Evolutionary conservation across 2,113 vertebrate genomes (phyloP), one percentile per base, ranked within the genome.

Genomic region (Leucoraja erinaceus): DNA sequence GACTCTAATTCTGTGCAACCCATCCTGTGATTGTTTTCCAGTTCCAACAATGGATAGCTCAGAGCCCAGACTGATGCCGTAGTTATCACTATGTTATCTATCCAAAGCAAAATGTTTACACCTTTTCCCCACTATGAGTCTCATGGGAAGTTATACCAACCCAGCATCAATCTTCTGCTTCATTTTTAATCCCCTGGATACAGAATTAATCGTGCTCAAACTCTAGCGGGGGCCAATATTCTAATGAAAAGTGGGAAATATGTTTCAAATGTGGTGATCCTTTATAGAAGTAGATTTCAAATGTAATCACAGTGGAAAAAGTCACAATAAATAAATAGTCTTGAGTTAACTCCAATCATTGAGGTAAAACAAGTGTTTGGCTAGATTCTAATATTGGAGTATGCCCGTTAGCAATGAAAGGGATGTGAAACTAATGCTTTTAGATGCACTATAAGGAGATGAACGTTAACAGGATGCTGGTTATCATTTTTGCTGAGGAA

Each of bases 121-220:
- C 59, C 9, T 83, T 88, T 88, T n/a, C 12, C 28, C 59, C 59
- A 59, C 83, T 12, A 88, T 66, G 11, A n/a, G 59, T 12, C 59
- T 63, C 83, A 88, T 63, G 83, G 83, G 83, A 88, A 88, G 81
- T 20, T 88, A 63, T 66, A 88, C 83, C 56, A 88, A 88, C 28
- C 63, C 59, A 63, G 59, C 83, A 88, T 88, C 83, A 88, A 88
- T 88, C 83, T 66, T 88, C 4, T 66, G 83, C 61, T 61, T 88
- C 59, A 63, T 31, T 88, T 84, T 66, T 88, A 63, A 38, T 88
- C 59, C 59, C 59, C 59, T 14, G n/a, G 83, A 31, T 88, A 88
- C 59, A 31, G 59, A 88, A 61, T 31, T 88, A 88, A 88, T 88
- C 61, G 59, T 63, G 83, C 59, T 88, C 28, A 59, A 88, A 88